Percentiles rank a stretch among this genome's conserved stretches.
Evolutionary conservation across 2,888 invertebrate genomes (phyloP).

Genomic region (Mesoligia furuncula): DNA sequence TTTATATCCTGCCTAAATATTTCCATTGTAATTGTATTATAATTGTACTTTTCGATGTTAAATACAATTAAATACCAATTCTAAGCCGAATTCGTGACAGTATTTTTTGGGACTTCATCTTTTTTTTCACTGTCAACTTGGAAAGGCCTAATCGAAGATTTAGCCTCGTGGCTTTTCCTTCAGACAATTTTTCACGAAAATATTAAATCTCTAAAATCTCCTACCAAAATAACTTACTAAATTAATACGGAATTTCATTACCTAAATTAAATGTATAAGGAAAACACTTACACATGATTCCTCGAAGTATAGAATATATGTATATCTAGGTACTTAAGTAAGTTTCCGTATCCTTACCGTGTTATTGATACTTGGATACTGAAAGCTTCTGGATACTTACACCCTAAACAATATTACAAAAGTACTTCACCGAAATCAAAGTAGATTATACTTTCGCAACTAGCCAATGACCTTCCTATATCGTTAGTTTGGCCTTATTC

Average conservation of each 20-base stretch:
- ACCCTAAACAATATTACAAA: slow-evolving; percentile 15
- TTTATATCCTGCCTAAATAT: slow-evolving; percentile 17
- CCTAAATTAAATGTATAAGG: background rate
- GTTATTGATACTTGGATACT: background rate
- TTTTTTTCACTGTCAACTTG: slow-evolving; percentile 12
- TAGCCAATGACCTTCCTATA: slow-evolving; percentile 64
- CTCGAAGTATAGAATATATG: too few relatives aligned
- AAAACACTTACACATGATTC: slow-evolving; percentile 1
- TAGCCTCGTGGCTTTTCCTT: background rate
- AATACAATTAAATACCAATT: slow-evolving; percentile 26
- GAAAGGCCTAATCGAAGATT: slow-evolving; percentile 3
- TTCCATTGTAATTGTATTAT: too few relatives aligned
- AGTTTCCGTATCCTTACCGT: background rate
- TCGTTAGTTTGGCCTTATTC: slow-evolving; percentile 76
- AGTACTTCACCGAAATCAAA: slow-evolving; percentile 53
- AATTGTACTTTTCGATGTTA: slow-evolving; percentile 2
- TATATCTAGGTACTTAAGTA: background rate
- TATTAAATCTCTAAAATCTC: background rate
- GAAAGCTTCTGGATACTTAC: background rate
- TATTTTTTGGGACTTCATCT: slow-evolving; percentile 8
- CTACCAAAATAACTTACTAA: background rate
- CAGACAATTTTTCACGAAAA: background rate
- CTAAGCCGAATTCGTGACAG: slow-evolving; percentile 12
- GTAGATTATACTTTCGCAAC: slow-evolving; percentile 54
- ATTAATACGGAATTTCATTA: background rate